Percentiles rank a stretch among this genome's conserved stretches.
phyloP scores from a whole-genome alignment of 2,113 vertebrate species.

The Neofelis nebulosa region DNA sequence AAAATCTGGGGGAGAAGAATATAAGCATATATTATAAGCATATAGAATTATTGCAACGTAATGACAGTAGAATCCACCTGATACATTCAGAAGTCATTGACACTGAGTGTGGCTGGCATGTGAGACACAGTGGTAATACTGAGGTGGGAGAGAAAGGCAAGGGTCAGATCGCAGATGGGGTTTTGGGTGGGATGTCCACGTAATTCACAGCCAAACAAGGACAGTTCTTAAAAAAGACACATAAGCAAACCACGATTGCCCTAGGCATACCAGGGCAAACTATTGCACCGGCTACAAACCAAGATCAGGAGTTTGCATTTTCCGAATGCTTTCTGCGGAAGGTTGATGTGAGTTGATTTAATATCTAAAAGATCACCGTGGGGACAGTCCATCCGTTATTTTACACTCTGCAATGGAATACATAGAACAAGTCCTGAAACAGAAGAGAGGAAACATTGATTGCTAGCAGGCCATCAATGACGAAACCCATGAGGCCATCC shows the following conservation, averaged over 20 bases:
- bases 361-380: not conserved
- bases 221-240: too few species aligned
- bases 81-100: not conserved
- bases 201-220: not conserved
- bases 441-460: not conserved
- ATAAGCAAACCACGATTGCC: not conserved
- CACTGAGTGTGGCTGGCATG: too few species aligned
- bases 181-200: fast-evolving
- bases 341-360: not conserved
- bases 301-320: not conserved
- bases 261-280: not conserved
- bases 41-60: not conserved
- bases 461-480: not conserved
- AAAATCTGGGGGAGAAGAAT: not conserved
- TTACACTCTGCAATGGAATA: not conserved
- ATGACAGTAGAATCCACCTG: not conserved
- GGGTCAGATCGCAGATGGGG: fast-evolving
- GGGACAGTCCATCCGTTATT: not conserved
- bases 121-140: not conserved
- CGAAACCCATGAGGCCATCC: fast-evolving
- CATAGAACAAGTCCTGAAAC: not conserved
- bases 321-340: not conserved
- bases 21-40: not conserved
- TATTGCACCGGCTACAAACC: not conserved
- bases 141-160: not conserved